phyloP scores from a whole-genome alignment of 53 echinoderm and acorn worm species.

The Holothuria scabra region DNA sequence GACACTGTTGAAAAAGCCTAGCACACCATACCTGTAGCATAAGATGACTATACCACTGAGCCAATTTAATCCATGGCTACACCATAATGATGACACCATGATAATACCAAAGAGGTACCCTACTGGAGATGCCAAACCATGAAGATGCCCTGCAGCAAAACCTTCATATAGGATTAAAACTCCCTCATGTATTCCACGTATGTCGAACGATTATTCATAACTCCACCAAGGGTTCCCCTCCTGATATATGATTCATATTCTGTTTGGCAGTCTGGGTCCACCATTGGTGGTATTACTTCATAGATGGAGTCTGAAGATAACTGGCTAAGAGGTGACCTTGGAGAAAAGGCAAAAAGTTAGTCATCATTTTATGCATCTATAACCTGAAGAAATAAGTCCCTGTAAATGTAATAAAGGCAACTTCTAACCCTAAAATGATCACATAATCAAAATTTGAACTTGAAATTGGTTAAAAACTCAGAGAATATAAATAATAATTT shows the following conservation, averaged over 20 bases:
- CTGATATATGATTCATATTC: conserved; percentile 72
- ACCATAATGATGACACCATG: too few relatives aligned
- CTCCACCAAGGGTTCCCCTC: conserved; percentile 63
- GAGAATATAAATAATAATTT: too few relatives aligned
- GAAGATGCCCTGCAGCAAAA: too few relatives aligned
- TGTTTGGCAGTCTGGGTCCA: conserved; percentile 58
- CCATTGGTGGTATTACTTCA: conserved; percentile 79
- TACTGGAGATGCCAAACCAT: too few relatives aligned
- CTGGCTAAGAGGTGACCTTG: conserved; percentile 74
- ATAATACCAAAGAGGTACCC: too few relatives aligned
- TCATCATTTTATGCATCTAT: neutral
- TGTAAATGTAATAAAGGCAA: neutral
- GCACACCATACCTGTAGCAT: too few relatives aligned
- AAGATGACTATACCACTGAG: too few relatives aligned
- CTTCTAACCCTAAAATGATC: neutral
- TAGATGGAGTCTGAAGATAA: conserved; percentile 81
- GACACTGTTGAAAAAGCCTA: too few relatives aligned
- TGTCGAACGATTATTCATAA: conserved; percentile 15
- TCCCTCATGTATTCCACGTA: neutral
- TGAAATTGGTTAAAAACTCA: too few relatives aligned
- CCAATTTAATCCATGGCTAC: too few relatives aligned
- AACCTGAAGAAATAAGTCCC: neutral
- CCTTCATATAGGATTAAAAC: neutral
- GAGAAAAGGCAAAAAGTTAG: neutral
- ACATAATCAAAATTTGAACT: too few relatives aligned